phyloP scores from a whole-genome alignment of 2,113 vertebrate species.

The Cryptotis parvus region DNA sequence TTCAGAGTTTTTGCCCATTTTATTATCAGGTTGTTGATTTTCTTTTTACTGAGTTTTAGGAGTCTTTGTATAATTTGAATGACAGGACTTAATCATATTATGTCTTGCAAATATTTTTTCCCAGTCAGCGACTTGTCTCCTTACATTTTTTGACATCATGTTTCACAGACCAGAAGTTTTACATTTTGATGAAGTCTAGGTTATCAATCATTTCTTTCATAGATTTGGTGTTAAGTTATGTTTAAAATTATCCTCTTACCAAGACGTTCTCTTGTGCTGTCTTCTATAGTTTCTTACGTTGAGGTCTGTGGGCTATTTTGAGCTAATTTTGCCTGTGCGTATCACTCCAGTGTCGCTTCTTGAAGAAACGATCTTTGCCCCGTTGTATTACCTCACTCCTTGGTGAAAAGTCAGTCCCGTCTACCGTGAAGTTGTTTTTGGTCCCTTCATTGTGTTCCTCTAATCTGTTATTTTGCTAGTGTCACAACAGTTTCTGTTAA shows the following conservation, averaged over 20 bases:
- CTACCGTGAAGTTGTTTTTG: neutral
- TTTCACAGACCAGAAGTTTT: constrained; percentile 9
- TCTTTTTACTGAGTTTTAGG: constrained; percentile 11
- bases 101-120: neutral
- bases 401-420: neutral
- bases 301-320: neutral
- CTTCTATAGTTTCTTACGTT: neutral
- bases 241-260: neutral
- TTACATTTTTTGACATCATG: constrained; percentile 19
- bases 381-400: constrained; percentile 2
- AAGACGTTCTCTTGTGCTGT: neutral
- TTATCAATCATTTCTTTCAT: constrained; percentile 33
- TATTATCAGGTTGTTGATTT: neutral
- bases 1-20: neutral
- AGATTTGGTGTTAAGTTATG: neutral
- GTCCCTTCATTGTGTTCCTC: neutral
- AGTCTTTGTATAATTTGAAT: neutral
- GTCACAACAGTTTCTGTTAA: neutral
- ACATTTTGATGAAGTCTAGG: constrained; percentile 3
- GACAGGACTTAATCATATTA: neutral
- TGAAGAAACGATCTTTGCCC: neutral
- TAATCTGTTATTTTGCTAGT: neutral
- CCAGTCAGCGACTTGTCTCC: neutral
- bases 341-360: neutral
- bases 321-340: neutral